Base-by-base conservation (phyloP, 2,888 invertebrate genomes). In the Leucoptera coffeella region DNA sequence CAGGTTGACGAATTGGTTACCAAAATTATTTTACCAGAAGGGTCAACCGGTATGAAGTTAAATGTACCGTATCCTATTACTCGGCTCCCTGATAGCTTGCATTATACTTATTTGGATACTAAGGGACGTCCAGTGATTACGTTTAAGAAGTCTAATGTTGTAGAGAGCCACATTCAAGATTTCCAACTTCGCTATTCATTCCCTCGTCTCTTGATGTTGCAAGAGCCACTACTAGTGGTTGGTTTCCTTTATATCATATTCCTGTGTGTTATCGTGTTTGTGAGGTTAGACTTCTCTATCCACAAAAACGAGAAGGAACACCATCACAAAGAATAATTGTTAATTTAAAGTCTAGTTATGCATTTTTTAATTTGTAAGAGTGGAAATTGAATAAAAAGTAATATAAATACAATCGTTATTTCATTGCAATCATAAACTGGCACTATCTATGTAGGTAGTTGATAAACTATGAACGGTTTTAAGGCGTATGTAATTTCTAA, bases 91-190 rank as follows among this genome's bases (percentile, higher is more conserved):
- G 86, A 93, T 48, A 76, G 76, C 24, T 54, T 89, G 2, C 87
- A 92, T 40, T 89, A 79, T 50, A 97, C 99, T 3, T 99, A 97
- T 52, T 74, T 99, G 44, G 99, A 99, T 52, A 90, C 90, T 1
- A 80, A 83, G 38, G 99, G 96, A 1, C 82, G 99, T 28, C 88
- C 92, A 1, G 92, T 96, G 1, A 75, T 99, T 28, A 73, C 80
- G 6, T 78, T 95, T 29, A 74, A 77, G 2, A 87, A 89, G 54
- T 77, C 62, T 12, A 94, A 96, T 65, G 65, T 99, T 32, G 92
- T 95, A 1, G 95, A 97, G 48, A 88, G 89, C 48, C 99, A 99
- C 50, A 97, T 97, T 45, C 88, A 93, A 58, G 89, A 92, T 56
- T 89, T 99, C 52, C 85, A 88, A 57, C 64, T 95, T 22, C 80